Conservation (phyloP, 37 sponge, comb jelly and placozoan genomes). For the Mnemiopsis leidyi region DNA sequence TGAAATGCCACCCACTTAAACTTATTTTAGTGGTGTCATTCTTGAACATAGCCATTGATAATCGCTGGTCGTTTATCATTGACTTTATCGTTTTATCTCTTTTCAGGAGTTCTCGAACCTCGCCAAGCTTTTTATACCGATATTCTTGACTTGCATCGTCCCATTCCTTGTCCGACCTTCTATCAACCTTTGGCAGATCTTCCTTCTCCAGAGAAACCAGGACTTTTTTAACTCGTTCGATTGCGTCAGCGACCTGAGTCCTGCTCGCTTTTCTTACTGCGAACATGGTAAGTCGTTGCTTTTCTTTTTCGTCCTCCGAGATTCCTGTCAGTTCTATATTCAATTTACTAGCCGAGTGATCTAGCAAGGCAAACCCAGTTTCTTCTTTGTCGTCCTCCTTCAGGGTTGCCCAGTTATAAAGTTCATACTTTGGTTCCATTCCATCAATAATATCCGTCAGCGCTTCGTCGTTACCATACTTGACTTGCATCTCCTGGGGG, state of each 20-base stretch:
- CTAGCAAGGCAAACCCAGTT: neutral
- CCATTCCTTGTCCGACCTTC: neutral
- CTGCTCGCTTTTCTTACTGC: neutral
- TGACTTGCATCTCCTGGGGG: neutral
- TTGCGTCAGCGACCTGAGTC: neutral
- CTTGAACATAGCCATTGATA: neutral
- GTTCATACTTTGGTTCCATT: neutral
- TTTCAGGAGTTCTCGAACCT: neutral
- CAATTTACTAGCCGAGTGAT: neutral
- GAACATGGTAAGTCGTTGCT: neutral
- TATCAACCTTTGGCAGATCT: neutral
- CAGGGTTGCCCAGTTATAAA: constrained; percentile 9
- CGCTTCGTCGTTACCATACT: neutral
- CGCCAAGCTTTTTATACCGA: neutral
- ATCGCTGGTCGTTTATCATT: neutral
- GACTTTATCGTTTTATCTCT: neutral
- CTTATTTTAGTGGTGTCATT: neutral
- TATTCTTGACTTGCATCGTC: too few species aligned
- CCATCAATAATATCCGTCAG: neutral
- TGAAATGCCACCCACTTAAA: neutral
- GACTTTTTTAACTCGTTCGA: neutral
- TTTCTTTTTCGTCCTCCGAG: constrained; percentile 13
- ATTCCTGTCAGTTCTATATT: neutral
- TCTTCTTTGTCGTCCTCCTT: neutral
- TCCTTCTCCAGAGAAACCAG: neutral